Base-by-base conservation (phyloP, 2,797 vertebrate genomes). In the Xenopus petersii region DNA sequence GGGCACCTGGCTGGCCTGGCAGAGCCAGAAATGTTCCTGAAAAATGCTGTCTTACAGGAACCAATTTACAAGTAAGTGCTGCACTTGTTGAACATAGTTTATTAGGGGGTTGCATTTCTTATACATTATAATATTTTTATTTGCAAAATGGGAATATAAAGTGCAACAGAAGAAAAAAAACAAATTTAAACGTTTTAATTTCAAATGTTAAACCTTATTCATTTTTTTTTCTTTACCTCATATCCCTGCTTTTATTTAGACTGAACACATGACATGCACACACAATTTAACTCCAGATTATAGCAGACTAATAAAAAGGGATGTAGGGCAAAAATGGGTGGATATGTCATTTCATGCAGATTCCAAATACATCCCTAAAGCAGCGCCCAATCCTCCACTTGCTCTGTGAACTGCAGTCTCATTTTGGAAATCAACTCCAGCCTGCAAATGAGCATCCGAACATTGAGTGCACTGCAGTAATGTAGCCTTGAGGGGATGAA, bases 401-500 rank as follows among this genome's bases (percentile, higher is more conserved):
- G 55, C 56, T 70, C 67, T 16, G 71, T 70, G 71, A 66, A 47
- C 71, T 70, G 42, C 24, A 73, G 67, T 74, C 71, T 70, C 71
- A 74, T 79, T 79, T 79, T 62, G 70, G 71, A 56, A 79, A 74
- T 79, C 67, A 64, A 71, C 61, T 66, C 30, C 71, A 70, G 71
- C 67, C 76, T 79, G 67, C 71, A 79, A 79, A 79, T 79, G 71
- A 79, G 67, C 66, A 74, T 79, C 77, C 75, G 26, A 79, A 74
- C 71, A 70, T 67, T 64, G 71, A 79, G 71, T 65, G 56, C 71
- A 79, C 60, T 74, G 71, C 71, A 61, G 77, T 74, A 70, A 79
- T 79, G 67, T 70, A 74, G 77, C 61, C 77, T 79, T 74, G 67
- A 74, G 71, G 66, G 65, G 77, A 79, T 79, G 74, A 79, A 79